Conservation (phyloP, 2,888 invertebrate genomes). For the Macaria liturata region DNA sequence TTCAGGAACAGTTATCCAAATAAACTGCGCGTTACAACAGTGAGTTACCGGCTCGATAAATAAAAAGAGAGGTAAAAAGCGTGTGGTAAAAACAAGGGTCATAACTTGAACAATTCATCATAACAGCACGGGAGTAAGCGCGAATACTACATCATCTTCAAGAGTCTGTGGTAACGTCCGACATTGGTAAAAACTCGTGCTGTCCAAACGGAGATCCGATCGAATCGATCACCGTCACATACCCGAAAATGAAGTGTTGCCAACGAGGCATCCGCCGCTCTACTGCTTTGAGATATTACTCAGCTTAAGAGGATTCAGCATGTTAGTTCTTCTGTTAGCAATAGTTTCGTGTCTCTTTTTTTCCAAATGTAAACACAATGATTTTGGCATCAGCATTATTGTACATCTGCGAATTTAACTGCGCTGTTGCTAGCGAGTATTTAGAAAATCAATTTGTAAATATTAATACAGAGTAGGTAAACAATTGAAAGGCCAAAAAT, state of each 20-base stretch:
- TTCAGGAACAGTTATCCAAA: constrained; percentile 34
- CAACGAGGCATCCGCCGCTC: background rate
- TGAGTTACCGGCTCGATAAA: constrained; percentile 47
- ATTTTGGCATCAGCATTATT: too few species aligned
- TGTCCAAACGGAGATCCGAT: constrained; percentile 72
- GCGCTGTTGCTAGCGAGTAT: too few species aligned
- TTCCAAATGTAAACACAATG: too few species aligned
- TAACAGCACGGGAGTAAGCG: constrained; percentile 57
- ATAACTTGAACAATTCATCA: constrained; percentile 63
- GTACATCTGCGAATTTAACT: too few species aligned
- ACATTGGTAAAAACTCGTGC: constrained; percentile 61
- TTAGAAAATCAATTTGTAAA: too few species aligned
- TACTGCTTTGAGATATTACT: too few species aligned
- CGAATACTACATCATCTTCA: constrained; percentile 68
- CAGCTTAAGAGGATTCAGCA: too few species aligned
- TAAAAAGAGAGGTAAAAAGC: constrained; percentile 42
- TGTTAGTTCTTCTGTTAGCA: too few species aligned
- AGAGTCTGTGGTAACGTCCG: constrained; percentile 36
- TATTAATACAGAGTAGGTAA: too few species aligned
- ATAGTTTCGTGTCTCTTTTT: too few species aligned
- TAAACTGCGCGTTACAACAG: constrained; percentile 36
- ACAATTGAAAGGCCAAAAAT: too few species aligned
- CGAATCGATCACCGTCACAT: constrained; percentile 80
- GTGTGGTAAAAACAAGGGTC: constrained; percentile 53
- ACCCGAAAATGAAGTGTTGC: constrained; percentile 63